phyloP scores from a whole-genome alignment of 2,113 vertebrate species.

The Salvelinus alpinus region DNA sequence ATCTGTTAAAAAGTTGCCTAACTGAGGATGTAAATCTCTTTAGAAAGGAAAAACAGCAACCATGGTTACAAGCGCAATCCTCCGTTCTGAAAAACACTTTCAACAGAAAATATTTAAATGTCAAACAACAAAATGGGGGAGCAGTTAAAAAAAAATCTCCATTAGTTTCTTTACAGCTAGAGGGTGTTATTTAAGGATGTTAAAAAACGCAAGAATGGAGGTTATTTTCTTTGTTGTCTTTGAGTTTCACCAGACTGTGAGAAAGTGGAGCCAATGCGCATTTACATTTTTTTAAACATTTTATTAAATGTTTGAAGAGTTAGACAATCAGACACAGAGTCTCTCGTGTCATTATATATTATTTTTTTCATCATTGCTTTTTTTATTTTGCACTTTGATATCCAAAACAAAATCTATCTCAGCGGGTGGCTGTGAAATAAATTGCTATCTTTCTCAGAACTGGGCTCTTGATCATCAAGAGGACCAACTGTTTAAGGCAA shows the following conservation, averaged over 20 bases:
- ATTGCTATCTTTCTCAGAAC: constrained; percentile 40
- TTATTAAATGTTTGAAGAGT: constrained; percentile 37
- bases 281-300: neutral
- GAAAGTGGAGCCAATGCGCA: constrained; percentile 23
- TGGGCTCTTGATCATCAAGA: constrained; percentile 40
- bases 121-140: constrained; percentile 63
- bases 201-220: constrained; percentile 63
- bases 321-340: constrained; percentile 7
- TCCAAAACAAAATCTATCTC: constrained; percentile 33
- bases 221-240: constrained; percentile 16
- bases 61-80: constrained; percentile 70
- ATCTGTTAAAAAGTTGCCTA: constrained; percentile 71
- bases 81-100: constrained; percentile 67
- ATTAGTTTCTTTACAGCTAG: constrained; percentile 60
- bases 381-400: constrained; percentile 39
- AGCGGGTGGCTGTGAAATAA: constrained; percentile 40
- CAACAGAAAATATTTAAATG: constrained; percentile 75
- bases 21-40: constrained; percentile 77
- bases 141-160: constrained; percentile 22
- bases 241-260: constrained; percentile 17
- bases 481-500: constrained; percentile 36
- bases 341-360: constrained; percentile 16
- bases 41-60: constrained; percentile 38
- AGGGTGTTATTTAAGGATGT: constrained; percentile 59
- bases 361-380: constrained; percentile 26